Conservation (phyloP, 2,888 invertebrate species). For the Tenodera sinensis region DNA sequence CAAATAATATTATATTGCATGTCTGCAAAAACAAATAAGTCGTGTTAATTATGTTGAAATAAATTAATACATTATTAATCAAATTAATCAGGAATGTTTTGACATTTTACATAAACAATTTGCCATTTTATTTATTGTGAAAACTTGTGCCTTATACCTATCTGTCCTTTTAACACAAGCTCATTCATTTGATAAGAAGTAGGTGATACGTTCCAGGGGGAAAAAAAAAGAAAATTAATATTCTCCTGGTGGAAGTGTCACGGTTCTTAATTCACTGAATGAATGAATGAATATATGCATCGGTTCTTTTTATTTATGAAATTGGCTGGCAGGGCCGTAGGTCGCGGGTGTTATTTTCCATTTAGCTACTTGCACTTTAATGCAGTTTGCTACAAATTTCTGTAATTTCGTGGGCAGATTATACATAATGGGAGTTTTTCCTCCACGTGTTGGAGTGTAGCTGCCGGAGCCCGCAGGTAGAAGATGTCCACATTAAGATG, state of each 20-base stretch:
- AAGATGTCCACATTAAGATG: background rate
- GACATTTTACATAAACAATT: too few species aligned
- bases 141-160: too few species aligned
- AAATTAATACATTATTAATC: too few species aligned
- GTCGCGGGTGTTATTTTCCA: background rate
- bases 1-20: too few species aligned
- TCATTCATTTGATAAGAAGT: too few species aligned
- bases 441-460: background rate
- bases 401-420: background rate
- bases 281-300: background rate
- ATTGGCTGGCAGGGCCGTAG: background rate
- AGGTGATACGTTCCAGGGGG: too few species aligned
- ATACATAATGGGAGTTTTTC: background rate
- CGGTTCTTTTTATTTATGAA: background rate
- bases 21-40: too few species aligned
- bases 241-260: background rate
- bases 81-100: too few species aligned
- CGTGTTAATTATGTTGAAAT: too few species aligned
- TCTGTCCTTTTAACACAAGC: too few species aligned
- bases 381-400: background rate
- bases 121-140: too few species aligned
- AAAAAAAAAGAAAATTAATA: too few species aligned
- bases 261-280: background rate
- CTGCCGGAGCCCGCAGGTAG: background rate
- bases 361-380: background rate